A percentile compares a stretch with the other conserved stretches of the same genome.
These are phyloP conservation scores for Brachymystax lenok DNA, from an alignment of 2,797 vertebrate genomes.

Conservation along the genomic window DNA sequence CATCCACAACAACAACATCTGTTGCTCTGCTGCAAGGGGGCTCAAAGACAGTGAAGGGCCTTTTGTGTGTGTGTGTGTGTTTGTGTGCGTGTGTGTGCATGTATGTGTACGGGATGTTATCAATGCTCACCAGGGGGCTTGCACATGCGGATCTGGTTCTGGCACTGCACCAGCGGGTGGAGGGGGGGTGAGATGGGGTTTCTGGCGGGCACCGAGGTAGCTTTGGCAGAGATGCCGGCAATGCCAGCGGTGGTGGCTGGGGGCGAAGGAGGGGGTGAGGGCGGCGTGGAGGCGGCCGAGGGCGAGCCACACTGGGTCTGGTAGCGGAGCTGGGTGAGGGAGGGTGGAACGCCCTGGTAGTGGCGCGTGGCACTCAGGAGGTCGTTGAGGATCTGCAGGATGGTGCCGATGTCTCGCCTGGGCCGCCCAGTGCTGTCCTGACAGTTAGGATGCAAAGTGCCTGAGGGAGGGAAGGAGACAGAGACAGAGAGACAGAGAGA, in stretches of 20 bases:
- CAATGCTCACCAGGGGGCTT: slow-evolving; percentile 87
- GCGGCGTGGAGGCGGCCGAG: slow-evolving; percentile 71
- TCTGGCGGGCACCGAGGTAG: slow-evolving; percentile 83
- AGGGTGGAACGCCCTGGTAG: slow-evolving; percentile 98
- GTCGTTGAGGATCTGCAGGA: slow-evolving; percentile 97
- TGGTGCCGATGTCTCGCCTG: slow-evolving; percentile 92
- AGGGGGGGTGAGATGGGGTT: slow-evolving; percentile 70
- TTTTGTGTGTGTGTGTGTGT: not conserved
- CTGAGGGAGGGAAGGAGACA: slow-evolving; percentile 54
- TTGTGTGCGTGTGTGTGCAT: not conserved
- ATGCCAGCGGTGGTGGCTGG: slow-evolving; percentile 75
- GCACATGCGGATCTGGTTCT: slow-evolving; percentile 93
- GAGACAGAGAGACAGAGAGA: not conserved
- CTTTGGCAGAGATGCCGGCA: slow-evolving; percentile 80
- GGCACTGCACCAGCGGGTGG: slow-evolving; percentile 86
- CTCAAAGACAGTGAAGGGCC: slow-evolving; percentile 36
- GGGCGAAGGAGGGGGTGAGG: slow-evolving; percentile 72
- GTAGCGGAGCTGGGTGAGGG: slow-evolving; percentile 94
- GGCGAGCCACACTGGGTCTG: slow-evolving; percentile 85
- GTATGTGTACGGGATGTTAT: slow-evolving; percentile 22
- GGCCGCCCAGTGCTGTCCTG: slow-evolving; percentile 95
- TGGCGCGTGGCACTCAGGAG: slow-evolving; percentile 95
- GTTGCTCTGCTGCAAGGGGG: slow-evolving; percentile 23
- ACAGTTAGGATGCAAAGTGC: slow-evolving; percentile 98
- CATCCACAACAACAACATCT: slow-evolving; percentile 40